Conservation (phyloP, 2,888 invertebrate species). For the Drosophila infuscata region DNA sequence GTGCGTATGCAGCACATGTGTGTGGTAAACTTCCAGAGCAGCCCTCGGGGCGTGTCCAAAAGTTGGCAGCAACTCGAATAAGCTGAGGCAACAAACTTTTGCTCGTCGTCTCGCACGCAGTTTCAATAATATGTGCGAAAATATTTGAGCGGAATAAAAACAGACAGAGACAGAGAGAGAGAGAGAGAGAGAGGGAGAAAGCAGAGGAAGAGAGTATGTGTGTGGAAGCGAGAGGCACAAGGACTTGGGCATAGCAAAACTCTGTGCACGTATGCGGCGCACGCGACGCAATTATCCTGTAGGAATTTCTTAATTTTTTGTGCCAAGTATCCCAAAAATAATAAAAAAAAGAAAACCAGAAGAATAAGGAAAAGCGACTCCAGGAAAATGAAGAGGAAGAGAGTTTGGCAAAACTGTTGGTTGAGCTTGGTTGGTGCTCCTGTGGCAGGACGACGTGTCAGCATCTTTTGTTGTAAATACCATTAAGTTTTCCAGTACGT, state of each 20-base stretch:
- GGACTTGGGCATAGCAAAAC: constrained; percentile 3
- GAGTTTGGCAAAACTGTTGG: constrained; percentile 18
- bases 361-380: constrained; percentile 22
- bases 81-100: constrained; percentile 48
- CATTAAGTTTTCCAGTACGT: constrained; percentile 71
- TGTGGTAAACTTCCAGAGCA: constrained; percentile 40
- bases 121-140: constrained; percentile 71
- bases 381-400: constrained; percentile 18
- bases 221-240: not conserved
- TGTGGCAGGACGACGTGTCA: constrained; percentile 50
- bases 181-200: not conserved
- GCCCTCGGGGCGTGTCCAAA: constrained; percentile 37
- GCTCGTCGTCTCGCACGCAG: constrained; percentile 39
- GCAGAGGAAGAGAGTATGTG: rapidly evolving
- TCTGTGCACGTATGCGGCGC: constrained; percentile 52
- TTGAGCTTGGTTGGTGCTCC: not conserved
- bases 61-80: constrained; percentile 32
- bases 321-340: constrained; percentile 17
- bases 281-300: constrained; percentile 68
- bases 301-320: constrained; percentile 72
- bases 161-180: not conserved
- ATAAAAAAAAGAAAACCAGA: constrained; percentile 6
- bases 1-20: constrained; percentile 1
- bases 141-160: constrained; percentile 54
- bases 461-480: constrained; percentile 71